phyloP scores from a whole-genome alignment of 2,888 invertebrate genomes.

The Agriopis marginaria region DNA sequence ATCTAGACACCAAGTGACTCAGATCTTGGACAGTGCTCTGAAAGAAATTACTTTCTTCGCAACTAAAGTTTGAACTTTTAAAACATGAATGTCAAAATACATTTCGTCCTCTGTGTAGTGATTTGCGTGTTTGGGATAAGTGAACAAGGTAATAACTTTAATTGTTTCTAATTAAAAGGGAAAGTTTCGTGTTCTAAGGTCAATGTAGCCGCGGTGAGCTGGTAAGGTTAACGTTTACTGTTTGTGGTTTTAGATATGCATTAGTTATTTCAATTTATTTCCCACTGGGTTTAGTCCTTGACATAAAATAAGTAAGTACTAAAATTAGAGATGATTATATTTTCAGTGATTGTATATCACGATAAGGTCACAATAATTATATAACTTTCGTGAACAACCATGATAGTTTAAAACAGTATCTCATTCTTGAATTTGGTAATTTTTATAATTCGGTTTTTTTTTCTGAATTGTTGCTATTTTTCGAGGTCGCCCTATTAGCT shows the following conservation, averaged over 20 bases:
- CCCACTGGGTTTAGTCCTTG: constrained; percentile 1
- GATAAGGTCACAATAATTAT: no score
- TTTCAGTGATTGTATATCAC: constrained; percentile 4
- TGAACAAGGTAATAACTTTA: constrained; percentile 31
- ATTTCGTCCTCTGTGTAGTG: constrained; percentile 21
- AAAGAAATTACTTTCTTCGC: constrained; percentile 16
- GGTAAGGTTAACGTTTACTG: constrained; percentile 12
- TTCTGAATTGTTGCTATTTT: no score
- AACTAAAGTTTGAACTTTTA: neutral
- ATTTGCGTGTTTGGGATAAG: constrained; percentile 19
- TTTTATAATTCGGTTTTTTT: no score
- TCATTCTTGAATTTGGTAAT: no score
- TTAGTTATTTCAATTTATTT: constrained; percentile 3
- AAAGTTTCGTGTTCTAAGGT: constrained; percentile 31
- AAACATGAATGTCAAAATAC: constrained; percentile 21
- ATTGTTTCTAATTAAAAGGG: constrained; percentile 20
- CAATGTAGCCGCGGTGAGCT: constrained; percentile 12
- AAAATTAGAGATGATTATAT: neutral
- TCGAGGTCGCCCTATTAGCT: no score
- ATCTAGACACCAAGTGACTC: constrained; percentile 21
- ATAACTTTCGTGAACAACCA: no score
- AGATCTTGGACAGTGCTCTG: constrained; percentile 20
- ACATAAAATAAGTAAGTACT: constrained; percentile 5
- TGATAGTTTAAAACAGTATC: no score
- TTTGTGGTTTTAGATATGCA: neutral